phyloP scores from a whole-genome alignment of 2,113 vertebrate genomes.

The Pardalotus punctatus region DNA sequence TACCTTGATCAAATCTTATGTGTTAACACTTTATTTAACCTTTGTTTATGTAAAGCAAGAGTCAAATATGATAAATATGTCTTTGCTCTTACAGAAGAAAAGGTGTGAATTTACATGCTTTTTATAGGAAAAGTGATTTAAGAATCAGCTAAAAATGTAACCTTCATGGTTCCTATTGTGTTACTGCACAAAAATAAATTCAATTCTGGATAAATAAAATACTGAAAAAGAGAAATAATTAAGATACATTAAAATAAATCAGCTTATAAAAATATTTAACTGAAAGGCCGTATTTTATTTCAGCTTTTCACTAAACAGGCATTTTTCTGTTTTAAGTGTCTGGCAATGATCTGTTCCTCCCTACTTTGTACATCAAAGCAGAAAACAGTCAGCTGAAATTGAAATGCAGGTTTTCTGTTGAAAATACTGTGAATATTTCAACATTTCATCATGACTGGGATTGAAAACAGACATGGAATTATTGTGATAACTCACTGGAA shows the following conservation, averaged over 20 bases:
- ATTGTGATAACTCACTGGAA: not conserved
- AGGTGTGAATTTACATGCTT: not conserved
- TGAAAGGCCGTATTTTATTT: not conserved
- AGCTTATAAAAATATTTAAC: not conserved
- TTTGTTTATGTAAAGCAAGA: not conserved
- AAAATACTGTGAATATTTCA: not conserved
- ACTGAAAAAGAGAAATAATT: not conserved
- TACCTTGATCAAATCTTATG: not conserved
- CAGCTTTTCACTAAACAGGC: not conserved
- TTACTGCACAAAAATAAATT: not conserved
- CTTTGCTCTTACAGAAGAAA: not conserved
- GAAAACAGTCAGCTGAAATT: not conserved
- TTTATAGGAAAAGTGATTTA: not conserved
- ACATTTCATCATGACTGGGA: not conserved
- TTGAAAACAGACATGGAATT: not conserved
- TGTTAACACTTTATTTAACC: not conserved
- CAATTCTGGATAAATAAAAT: not conserved
- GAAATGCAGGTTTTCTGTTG: not conserved
- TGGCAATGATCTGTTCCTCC: not conserved
- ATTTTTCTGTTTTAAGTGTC: not conserved
- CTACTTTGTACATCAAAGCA: not conserved
- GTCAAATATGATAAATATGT: not conserved
- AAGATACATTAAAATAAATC: not conserved
- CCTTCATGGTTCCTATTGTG: not conserved
- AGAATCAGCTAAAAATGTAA: not conserved